Conservation (phyloP, 2,888 invertebrate genomes). For the Drosophila percnosoma region DNA sequence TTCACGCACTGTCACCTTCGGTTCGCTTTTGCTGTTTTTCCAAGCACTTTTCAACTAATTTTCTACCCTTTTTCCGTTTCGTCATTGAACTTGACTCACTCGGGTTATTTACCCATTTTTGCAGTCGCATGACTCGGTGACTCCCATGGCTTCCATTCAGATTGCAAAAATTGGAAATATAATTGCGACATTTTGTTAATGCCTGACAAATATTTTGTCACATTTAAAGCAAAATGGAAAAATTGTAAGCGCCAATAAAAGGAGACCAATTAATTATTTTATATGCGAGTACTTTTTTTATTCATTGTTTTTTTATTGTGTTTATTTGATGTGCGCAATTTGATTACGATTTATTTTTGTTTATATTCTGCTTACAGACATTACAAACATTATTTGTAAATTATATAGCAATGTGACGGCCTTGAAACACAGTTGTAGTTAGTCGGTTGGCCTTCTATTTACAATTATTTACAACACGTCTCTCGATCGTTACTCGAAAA, state of each 20-base stretch:
- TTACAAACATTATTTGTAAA: slow-evolving; percentile 67
- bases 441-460: slow-evolving; percentile 66
- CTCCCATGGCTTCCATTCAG: slow-evolving; percentile 32
- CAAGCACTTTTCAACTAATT: slow-evolving; percentile 19
- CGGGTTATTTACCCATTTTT: slow-evolving; percentile 64
- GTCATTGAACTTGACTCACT: slow-evolving; percentile 81
- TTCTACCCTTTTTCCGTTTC: slow-evolving; percentile 52
- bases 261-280: slow-evolving; percentile 36
- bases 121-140: slow-evolving; percentile 46
- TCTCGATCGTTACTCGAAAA: slow-evolving; percentile 50
- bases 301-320: neutral
- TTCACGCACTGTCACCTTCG: slow-evolving; percentile 66
- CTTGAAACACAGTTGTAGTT: slow-evolving; percentile 31
- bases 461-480: slow-evolving; percentile 66
- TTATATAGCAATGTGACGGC: slow-evolving; percentile 67
- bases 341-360: slow-evolving; percentile 56
- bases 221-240: slow-evolving; percentile 29
- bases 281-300: slow-evolving; percentile 17
- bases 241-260: slow-evolving; percentile 10
- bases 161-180: slow-evolving; percentile 5
- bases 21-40: slow-evolving; percentile 1
- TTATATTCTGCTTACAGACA: slow-evolving; percentile 64
- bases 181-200: slow-evolving; percentile 41
- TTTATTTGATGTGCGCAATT: slow-evolving; percentile 46
- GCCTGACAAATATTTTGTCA: slow-evolving; percentile 64